These are phyloP conservation scores for Tortrix viridana DNA, from an alignment of 2,888 invertebrate species.

Conservation along the genomic window DNA sequence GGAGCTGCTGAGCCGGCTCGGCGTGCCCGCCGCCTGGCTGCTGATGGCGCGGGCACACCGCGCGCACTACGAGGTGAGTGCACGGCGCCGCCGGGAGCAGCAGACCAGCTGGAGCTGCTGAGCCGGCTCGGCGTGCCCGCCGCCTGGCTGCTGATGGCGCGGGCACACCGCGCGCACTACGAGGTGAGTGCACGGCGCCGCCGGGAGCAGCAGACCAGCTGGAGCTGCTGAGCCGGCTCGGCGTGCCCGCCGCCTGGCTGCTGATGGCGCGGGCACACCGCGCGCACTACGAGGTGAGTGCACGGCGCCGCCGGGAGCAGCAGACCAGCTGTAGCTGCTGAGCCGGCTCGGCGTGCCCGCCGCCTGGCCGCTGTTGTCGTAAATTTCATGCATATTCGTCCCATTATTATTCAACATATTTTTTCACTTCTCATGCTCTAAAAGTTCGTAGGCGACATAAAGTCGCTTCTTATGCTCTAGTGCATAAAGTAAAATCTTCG, in stretches of 20 bases:
- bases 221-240: conserved; percentile 72
- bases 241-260: conserved; percentile 83
- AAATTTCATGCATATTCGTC: too few species aligned
- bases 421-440: too few species aligned
- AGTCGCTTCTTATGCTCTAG: too few species aligned
- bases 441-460: too few species aligned
- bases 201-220: conserved; percentile 81
- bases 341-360: not conserved
- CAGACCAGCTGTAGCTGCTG: conserved; percentile 84
- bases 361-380: conserved; percentile 89
- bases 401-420: too few species aligned
- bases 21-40: conserved; percentile 83
- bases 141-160: conserved; percentile 90
- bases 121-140: not conserved
- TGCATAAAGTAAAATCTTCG: too few species aligned
- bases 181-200: too few species aligned
- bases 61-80: conserved; percentile 77
- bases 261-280: conserved; percentile 89
- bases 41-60: conserved; percentile 89
- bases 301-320: too few species aligned
- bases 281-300: conserved; percentile 77
- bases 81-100: too few species aligned
- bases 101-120: conserved; percentile 84
- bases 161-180: conserved; percentile 86
- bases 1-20: conserved; percentile 72